A percentile compares a stretch with the other conserved stretches of the same genome.
Conservation (phyloP, 2,888 invertebrate species). For the Ypsolopha sequella region DNA sequence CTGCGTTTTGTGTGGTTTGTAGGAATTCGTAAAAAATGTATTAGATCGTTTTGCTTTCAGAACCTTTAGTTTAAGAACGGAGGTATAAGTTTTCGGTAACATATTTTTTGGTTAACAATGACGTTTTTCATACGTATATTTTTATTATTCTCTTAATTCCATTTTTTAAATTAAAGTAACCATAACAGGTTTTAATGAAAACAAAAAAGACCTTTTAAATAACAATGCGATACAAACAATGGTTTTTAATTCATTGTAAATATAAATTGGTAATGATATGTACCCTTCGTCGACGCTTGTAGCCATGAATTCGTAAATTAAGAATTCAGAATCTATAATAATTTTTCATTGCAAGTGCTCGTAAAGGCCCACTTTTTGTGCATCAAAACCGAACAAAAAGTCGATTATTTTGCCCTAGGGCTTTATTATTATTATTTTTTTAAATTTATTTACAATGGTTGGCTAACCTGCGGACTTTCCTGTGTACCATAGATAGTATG, state of each 20-base stretch:
- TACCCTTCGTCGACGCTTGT: constrained; percentile 34
- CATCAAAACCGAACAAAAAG: too few relatives aligned
- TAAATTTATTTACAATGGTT: too few relatives aligned
- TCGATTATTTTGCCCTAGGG: too few relatives aligned
- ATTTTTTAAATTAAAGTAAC: neutral
- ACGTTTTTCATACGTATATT: neutral
- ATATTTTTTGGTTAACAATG: neutral
- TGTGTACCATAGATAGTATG: too few relatives aligned
- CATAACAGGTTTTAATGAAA: too few relatives aligned
- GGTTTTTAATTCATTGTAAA: neutral
- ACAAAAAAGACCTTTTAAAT: too few relatives aligned
- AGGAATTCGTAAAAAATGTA: constrained; percentile 17
- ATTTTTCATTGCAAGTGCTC: too few relatives aligned
- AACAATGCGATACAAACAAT: constrained; percentile 3
- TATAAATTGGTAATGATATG: constrained; percentile 44
- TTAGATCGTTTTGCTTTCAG: constrained; percentile 20
- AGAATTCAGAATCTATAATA: constrained; percentile 52
- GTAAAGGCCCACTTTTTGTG: too few relatives aligned
- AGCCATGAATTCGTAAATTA: constrained; percentile 53
- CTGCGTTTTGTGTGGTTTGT: constrained; percentile 16
- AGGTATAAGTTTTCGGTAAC: neutral
- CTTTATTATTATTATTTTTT: too few relatives aligned
- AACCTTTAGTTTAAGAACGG: neutral
- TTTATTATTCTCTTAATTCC: neutral
- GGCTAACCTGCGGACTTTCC: too few relatives aligned